Evolutionary conservation across 2,113 vertebrate species (phyloP).

Genomic region (Fregetta grallaria): DNA sequence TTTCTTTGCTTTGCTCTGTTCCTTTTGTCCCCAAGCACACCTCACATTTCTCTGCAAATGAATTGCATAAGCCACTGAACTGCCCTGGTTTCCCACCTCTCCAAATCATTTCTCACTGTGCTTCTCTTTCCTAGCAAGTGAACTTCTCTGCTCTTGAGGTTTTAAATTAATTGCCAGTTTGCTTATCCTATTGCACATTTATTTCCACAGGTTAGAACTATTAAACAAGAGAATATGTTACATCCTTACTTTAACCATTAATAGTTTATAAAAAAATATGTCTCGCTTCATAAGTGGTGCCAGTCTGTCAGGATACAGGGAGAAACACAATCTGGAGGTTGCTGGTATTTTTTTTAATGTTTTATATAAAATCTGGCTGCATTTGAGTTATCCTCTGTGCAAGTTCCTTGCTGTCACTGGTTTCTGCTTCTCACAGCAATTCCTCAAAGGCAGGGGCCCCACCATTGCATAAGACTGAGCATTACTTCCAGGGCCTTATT

Average conservation of each 20-base stretch:
- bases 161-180: background rate
- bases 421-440: background rate
- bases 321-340: background rate
- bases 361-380: background rate
- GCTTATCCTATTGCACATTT: background rate
- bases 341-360: background rate
- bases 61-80: background rate
- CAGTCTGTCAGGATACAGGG: background rate
- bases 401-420: background rate
- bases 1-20: background rate
- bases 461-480: background rate
- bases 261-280: background rate
- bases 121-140: background rate
- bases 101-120: background rate
- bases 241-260: background rate
- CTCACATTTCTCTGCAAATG: background rate
- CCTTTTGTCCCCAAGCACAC: background rate
- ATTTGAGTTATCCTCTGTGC: background rate
- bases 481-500: background rate
- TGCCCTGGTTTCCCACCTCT: background rate
- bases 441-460: background rate
- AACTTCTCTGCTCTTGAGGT: background rate
- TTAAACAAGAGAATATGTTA: background rate
- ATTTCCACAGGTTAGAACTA: background rate
- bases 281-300: background rate